Percentiles rank a stretch among this genome's conserved stretches.
phyloP scores from a whole-genome alignment of 1,140 invertebrate genomes.

The Bombus waltoni region DNA sequence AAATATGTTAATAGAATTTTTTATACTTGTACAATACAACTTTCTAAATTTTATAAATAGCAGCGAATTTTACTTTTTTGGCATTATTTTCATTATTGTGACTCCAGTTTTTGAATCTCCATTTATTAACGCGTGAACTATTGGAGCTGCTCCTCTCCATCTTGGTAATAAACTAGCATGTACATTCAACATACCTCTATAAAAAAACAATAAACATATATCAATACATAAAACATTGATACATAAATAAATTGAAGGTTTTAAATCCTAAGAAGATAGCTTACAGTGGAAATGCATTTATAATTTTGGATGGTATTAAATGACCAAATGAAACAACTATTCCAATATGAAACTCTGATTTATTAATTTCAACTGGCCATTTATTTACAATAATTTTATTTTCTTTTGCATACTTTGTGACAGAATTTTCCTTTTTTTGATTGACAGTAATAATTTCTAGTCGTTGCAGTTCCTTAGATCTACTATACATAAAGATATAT shows the following conservation, averaged over 20 bases:
- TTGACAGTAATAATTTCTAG: conserved; percentile 86
- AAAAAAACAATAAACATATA: conserved; percentile 69
- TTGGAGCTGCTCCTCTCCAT: conserved; percentile 96
- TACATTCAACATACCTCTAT: conserved; percentile 95
- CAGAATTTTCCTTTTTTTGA: conserved; percentile 82
- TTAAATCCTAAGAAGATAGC: conserved; percentile 59
- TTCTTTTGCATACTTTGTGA: conserved; percentile 82
- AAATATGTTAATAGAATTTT: background rate
- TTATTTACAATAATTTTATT: conserved; percentile 81
- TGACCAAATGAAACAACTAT: conserved; percentile 89
- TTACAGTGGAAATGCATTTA: conserved; percentile 86
- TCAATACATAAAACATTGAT: conserved; percentile 10
- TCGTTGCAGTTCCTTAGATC: conserved; percentile 58
- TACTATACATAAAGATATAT: conserved; percentile 57
- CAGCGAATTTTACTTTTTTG: conserved; percentile 85
- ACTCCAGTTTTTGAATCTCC: conserved; percentile 93
- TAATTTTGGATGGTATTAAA: conserved; percentile 86
- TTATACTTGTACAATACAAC: background rate
- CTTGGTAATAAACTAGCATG: conserved; percentile 95
- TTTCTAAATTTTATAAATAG: background rate
- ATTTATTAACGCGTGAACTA: conserved; percentile 91
- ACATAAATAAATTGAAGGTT: conserved; percentile 30
- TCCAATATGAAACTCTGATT: conserved; percentile 85
- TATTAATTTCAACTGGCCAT: conserved; percentile 83
- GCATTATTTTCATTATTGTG: conserved; percentile 94